These are phyloP conservation scores for Phataginus tetradactyla DNA, from an alignment of 2,797 vertebrate genomes.

Conservation along the genomic window DNA sequence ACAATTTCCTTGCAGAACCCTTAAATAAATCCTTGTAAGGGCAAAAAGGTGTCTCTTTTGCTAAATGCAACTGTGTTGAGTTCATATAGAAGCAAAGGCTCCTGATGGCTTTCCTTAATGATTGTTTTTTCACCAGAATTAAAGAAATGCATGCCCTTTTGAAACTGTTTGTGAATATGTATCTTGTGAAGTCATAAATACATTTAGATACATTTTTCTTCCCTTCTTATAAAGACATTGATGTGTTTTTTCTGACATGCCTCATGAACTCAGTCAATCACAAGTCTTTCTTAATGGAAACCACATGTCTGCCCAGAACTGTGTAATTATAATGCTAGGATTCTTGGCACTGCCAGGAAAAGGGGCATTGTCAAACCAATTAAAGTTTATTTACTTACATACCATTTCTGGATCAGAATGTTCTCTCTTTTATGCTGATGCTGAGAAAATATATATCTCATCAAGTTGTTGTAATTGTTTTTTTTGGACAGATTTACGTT, in stretches of 20 bases:
- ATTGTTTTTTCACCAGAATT: slow-evolving; percentile 75
- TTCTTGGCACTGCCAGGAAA: slow-evolving; percentile 92
- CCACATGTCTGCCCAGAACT: slow-evolving; percentile 91
- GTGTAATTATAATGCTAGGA: slow-evolving; percentile 90
- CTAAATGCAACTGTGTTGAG: slow-evolving; percentile 66
- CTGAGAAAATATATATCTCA: slow-evolving; percentile 87
- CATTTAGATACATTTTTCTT: slow-evolving; percentile 86
- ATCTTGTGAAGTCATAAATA: slow-evolving; percentile 86
- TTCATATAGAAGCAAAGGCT: slow-evolving; percentile 58
- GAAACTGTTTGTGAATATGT: slow-evolving; percentile 81
- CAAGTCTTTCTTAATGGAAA: slow-evolving; percentile 90
- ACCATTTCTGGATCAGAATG: slow-evolving; percentile 89
- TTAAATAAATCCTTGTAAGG: slow-evolving; percentile 76
- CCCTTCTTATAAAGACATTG: slow-evolving; percentile 86
- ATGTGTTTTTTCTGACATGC: slow-evolving; percentile 91
- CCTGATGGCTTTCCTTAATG: slow-evolving; percentile 64
- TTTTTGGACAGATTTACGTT: slow-evolving; percentile 82
- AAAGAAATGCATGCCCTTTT: slow-evolving; percentile 59
- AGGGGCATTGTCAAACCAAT: slow-evolving; percentile 91
- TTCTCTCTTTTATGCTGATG: slow-evolving; percentile 89
- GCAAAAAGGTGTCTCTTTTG: slow-evolving; percentile 58
- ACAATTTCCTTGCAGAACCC: slow-evolving; percentile 51
- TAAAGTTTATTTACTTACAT: slow-evolving; percentile 92
- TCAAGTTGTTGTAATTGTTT: slow-evolving; percentile 85
- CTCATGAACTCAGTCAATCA: slow-evolving; percentile 91